Percentiles rank a stretch among this genome's conserved stretches.
Conservation (phyloP, 1,140 invertebrate genomes). For the Adelges cooleyi region DNA sequence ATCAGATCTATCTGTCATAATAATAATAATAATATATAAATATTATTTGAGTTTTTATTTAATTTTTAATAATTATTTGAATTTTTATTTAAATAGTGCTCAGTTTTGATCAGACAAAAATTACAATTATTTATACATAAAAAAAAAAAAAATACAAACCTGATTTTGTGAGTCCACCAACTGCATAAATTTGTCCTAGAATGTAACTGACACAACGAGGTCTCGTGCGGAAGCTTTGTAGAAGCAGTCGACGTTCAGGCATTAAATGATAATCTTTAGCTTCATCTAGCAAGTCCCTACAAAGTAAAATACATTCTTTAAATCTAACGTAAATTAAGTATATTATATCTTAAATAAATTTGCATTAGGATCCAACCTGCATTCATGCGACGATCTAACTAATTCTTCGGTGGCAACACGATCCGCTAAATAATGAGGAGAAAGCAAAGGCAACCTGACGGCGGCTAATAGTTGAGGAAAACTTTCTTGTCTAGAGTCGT, state of each 20-base stretch:
- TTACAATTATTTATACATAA: too few species aligned
- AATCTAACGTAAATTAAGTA: background rate
- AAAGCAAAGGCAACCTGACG: conserved; percentile 67
- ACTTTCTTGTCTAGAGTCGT: conserved; percentile 45
- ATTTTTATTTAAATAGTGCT: too few species aligned
- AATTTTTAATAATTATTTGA: too few species aligned
- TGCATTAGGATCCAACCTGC: conserved; percentile 47
- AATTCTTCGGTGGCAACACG: conserved; percentile 71
- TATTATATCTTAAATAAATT: conserved; percentile 44
- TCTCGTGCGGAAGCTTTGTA: conserved; percentile 63
- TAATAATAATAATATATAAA: too few species aligned
- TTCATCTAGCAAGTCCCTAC: conserved; percentile 67
- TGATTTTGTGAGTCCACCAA: conserved; percentile 74
- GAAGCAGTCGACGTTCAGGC: conserved; percentile 62
- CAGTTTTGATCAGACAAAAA: too few species aligned
- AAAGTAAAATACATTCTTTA: background rate
- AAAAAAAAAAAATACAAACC: too few species aligned
- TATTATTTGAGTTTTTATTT: too few species aligned
- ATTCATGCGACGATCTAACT: conserved; percentile 60
- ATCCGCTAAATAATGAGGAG: conserved; percentile 73
- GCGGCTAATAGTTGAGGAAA: conserved; percentile 61
- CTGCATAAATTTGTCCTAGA: conserved; percentile 73
- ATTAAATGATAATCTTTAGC: conserved; percentile 74
- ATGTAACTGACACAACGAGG: conserved; percentile 64
- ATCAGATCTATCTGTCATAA: too few species aligned